phyloP scores from a whole-genome alignment of 1,140 invertebrate genomes.

The Cecropterus lyciades region DNA sequence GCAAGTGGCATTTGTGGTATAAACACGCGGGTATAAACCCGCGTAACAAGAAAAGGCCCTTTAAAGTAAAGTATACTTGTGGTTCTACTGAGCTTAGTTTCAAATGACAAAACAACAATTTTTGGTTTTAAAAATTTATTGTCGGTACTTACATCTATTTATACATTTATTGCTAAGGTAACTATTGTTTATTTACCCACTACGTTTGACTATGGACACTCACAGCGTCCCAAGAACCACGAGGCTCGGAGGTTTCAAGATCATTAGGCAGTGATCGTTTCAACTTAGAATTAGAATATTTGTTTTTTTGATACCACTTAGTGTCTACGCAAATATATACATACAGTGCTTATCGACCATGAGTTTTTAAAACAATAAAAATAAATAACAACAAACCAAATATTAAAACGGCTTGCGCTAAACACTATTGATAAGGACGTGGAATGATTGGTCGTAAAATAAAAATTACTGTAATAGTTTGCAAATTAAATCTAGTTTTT shows the following conservation, averaged over 20 bases:
- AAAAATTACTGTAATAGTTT: too few relatives aligned
- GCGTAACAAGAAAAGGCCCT: too few relatives aligned
- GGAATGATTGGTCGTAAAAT: too few relatives aligned
- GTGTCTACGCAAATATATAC: slow-evolving; percentile 35
- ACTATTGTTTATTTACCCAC: slow-evolving; percentile 70
- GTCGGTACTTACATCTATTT: slow-evolving; percentile 64
- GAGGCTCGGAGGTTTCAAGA: slow-evolving; percentile 55
- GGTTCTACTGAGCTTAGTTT: too few relatives aligned
- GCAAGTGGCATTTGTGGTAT: too few relatives aligned
- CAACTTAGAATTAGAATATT: slow-evolving; percentile 42
- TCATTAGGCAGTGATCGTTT: slow-evolving; percentile 69
- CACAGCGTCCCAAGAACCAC: slow-evolving; percentile 52
- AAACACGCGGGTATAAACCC: too few relatives aligned
- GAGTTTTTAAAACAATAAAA: slow-evolving; percentile 30
- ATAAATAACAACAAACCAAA: slow-evolving; percentile 38
- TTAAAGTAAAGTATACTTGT: too few relatives aligned
- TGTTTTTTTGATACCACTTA: slow-evolving; percentile 48
- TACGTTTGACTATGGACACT: slow-evolving; percentile 79
- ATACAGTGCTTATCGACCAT: slow-evolving; percentile 31
- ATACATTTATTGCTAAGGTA: slow-evolving; percentile 73
- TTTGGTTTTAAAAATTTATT: slow-evolving; percentile 42
- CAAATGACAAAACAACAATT: not conserved
- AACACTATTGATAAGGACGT: not conserved
- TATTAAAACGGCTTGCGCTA: not conserved
- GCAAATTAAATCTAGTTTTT: too few relatives aligned